Conservation (phyloP, 2,797 vertebrate species). For the Tangara arthus region DNA sequence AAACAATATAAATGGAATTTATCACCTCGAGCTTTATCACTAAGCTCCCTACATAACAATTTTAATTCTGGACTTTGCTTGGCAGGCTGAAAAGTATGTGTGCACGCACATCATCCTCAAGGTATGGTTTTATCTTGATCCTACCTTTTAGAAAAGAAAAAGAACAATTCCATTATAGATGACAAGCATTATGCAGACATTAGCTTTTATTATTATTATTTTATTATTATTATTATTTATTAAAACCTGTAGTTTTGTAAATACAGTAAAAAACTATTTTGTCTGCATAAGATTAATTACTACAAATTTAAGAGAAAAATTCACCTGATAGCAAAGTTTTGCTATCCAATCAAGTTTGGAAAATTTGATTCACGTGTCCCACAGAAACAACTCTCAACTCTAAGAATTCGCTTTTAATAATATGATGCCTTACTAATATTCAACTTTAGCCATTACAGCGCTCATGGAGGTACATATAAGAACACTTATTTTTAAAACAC, state of each 20-base stretch:
- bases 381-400: background rate
- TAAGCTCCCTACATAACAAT: background rate
- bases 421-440: background rate
- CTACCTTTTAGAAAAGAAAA: background rate
- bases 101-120: background rate
- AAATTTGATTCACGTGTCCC: background rate
- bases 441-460: background rate
- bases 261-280: background rate
- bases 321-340: background rate
- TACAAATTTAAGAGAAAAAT: background rate
- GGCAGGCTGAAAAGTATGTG: background rate
- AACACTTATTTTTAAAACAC: background rate
- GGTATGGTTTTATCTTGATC: background rate
- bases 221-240: no score
- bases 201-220: background rate
- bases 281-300: background rate
- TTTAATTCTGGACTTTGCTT: background rate
- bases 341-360: background rate
- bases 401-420: background rate
- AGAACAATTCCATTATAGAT: accelerated
- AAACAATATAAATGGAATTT: background rate
- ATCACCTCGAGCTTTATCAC: background rate
- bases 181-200: background rate
- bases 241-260: background rate
- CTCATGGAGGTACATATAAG: accelerated